Base-by-base conservation (phyloP, 2,888 invertebrate genomes). In the Dynastes hyllus region DNA sequence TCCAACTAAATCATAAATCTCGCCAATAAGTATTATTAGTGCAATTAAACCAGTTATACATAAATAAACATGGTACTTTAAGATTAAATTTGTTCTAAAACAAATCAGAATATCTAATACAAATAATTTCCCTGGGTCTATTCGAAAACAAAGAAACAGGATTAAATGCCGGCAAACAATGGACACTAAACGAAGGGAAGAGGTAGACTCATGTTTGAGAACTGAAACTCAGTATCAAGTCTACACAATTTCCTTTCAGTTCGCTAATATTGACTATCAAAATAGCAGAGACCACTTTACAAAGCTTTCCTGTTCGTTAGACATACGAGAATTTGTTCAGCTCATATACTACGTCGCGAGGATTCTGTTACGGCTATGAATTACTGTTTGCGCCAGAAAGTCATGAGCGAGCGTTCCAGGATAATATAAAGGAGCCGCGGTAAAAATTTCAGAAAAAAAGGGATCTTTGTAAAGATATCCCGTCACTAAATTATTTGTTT, bases 181-280 rank as follows among this genome's bases (percentile, higher is more conserved):
- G 55, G 22, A 22, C 55, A 53, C n/a, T 53, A n/a, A 11, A n/a
- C n/a, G 53, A n/a, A 51, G 53, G 5, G 16, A 40, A 22, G 55
- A 58, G 22, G 22, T 9, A 22, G 27, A 4, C 6, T 58, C 22
- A 58, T 16, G 22, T 58, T 58, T 22, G 22, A 22, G 55, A 16
- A 58, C 55, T 16, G 22, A 16, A 58, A 58, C 22, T 58, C 55
- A 8, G 55, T 8, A 58, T 58, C 27, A 58, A 58, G 55, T 58
- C 22, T 58, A 22, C 55, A 58, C 55, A 58, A 58, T 58, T 58
- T 58, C 55, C 55, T 58, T 58, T 58, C 55, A 22, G 55, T 58
- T 58, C 55, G 55, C 55, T 58, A 58, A 58, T 58, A 58, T 58
- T 58, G 55, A 58, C 55, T 58, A 58, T 58, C 22, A 58, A 58